These are phyloP conservation scores for Ochotona princeps DNA, from an alignment of 2,113 vertebrate genomes.

Conservation along the genomic window DNA sequence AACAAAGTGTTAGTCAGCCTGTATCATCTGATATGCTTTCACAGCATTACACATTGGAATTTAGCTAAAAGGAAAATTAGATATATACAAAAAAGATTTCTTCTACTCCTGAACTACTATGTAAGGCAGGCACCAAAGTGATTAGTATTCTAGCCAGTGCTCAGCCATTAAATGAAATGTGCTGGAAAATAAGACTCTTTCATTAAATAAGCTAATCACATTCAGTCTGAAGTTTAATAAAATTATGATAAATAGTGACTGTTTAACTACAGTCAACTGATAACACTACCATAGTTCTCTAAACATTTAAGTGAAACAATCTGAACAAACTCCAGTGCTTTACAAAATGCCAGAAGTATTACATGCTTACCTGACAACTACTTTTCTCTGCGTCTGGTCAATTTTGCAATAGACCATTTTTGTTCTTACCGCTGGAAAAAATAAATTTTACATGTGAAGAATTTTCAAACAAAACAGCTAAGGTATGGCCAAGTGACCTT, in stretches of 20 bases:
- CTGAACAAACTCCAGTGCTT: constrained; percentile 77
- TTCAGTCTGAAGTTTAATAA: constrained; percentile 91
- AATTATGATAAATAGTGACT: constrained; percentile 92
- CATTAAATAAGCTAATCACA: constrained; percentile 93
- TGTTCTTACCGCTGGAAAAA: constrained; percentile 94
- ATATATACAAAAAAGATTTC: background rate
- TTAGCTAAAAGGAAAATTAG: constrained; percentile 61
- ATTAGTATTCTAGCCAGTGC: constrained; percentile 91
- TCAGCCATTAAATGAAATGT: constrained; percentile 93
- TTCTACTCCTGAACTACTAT: constrained; percentile 79
- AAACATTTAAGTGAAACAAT: constrained; percentile 85
- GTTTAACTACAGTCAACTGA: constrained; percentile 88
- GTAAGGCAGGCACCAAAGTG: constrained; percentile 83
- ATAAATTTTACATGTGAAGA: constrained; percentile 58
- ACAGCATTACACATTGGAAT: constrained; percentile 43
- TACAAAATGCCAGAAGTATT: constrained; percentile 81
- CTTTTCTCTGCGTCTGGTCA: constrained; percentile 98
- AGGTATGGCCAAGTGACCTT: constrained; percentile 34
- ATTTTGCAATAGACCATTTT: constrained; percentile 99
- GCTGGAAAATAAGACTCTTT: constrained; percentile 93
- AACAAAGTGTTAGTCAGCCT: constrained; percentile 74
- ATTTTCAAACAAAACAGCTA: constrained; percentile 41
- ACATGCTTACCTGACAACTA: constrained; percentile 95
- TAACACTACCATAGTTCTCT: constrained; percentile 84
- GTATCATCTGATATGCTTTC: constrained; percentile 15